A percentile compares a stretch with the other conserved stretches of the same genome.
Conservation (phyloP, 1,140 invertebrate species). For the Orussus abietinus region DNA sequence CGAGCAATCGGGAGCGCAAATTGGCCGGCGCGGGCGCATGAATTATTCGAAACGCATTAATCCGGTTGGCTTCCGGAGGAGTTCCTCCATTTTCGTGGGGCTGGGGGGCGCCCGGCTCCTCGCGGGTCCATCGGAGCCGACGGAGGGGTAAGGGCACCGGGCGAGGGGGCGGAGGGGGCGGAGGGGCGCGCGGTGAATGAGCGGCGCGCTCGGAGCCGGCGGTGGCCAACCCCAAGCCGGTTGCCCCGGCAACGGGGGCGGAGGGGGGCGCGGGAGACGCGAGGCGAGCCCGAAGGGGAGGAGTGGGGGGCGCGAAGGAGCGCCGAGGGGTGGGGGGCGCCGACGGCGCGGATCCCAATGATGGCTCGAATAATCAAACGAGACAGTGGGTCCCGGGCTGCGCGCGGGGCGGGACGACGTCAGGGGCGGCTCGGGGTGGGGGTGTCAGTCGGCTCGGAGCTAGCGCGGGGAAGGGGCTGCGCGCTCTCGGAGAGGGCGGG, state of each 20-base stretch:
- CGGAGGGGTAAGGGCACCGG: constrained; percentile 6
- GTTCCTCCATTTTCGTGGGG: constrained; percentile 15
- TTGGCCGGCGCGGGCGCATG: constrained; percentile 21
- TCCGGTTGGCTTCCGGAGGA: constrained; percentile 32
- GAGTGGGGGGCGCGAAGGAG: constrained; percentile 18
- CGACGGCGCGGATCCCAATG: constrained; percentile 18
- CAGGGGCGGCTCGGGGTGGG: no score
- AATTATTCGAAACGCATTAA: constrained; percentile 41
- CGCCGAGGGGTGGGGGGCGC: constrained; percentile 20
- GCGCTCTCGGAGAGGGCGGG: neutral
- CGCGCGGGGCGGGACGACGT: neutral
- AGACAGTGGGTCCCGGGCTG: constrained; percentile 22
- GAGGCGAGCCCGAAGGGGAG: constrained; percentile 14
- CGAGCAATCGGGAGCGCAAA: constrained; percentile 13
- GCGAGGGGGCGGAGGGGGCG: constrained; percentile 13
- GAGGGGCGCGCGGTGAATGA: constrained; percentile 40
- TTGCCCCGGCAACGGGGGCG: constrained; percentile 51
- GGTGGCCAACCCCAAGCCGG: constrained; percentile 50
- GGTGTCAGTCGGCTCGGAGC: no score
- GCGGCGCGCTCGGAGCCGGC: constrained; percentile 40
- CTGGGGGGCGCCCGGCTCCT: neutral
- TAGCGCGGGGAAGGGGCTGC: neutral
- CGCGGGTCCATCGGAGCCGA: constrained; percentile 3
- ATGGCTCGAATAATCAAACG: constrained; percentile 35
- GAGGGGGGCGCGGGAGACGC: constrained; percentile 39